phyloP scores from a whole-genome alignment of 1,140 invertebrate species.

The Sarcophaga peregrina region DNA sequence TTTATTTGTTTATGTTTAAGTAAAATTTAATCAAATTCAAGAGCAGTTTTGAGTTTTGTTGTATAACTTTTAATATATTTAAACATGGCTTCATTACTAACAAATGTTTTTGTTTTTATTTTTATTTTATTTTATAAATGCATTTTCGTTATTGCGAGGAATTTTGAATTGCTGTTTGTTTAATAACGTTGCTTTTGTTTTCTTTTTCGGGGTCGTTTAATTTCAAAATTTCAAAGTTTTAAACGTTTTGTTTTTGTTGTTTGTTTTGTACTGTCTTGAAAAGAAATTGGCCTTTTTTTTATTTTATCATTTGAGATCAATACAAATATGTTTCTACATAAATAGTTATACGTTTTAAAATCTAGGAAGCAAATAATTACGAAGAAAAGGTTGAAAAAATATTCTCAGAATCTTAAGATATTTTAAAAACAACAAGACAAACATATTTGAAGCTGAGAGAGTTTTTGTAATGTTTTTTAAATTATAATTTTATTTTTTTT shows the following conservation, averaged over 20 bases:
- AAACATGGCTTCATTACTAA: slow-evolving; percentile 9
- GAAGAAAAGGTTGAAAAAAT: too few relatives aligned
- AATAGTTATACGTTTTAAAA: background rate
- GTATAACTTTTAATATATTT: background rate
- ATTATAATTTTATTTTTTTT: too few relatives aligned
- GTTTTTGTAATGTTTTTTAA: too few relatives aligned
- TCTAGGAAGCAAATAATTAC: background rate
- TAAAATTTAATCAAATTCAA: slow-evolving; percentile 30
- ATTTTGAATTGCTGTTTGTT: background rate
- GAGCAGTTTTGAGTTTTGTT: background rate
- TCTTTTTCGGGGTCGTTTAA: background rate
- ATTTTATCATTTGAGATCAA: slow-evolving; percentile 1
- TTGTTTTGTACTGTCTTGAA: slow-evolving; percentile 16
- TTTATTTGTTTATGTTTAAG: background rate
- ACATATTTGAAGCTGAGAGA: too few relatives aligned
- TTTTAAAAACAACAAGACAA: too few relatives aligned
- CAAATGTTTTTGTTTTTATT: background rate
- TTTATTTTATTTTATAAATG: slow-evolving; percentile 18
- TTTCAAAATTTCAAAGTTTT: background rate
- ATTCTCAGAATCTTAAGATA: too few relatives aligned
- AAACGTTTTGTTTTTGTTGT: background rate
- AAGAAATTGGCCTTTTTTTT: slow-evolving; percentile 21
- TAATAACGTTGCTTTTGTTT: background rate
- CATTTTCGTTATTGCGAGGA: slow-evolving; percentile 21
- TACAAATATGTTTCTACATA: background rate